Evolutionary conservation across 2,113 vertebrate genomes (phyloP), one percentile per base, ranked within the genome.

Genomic region (Pluvialis apricaria): DNA sequence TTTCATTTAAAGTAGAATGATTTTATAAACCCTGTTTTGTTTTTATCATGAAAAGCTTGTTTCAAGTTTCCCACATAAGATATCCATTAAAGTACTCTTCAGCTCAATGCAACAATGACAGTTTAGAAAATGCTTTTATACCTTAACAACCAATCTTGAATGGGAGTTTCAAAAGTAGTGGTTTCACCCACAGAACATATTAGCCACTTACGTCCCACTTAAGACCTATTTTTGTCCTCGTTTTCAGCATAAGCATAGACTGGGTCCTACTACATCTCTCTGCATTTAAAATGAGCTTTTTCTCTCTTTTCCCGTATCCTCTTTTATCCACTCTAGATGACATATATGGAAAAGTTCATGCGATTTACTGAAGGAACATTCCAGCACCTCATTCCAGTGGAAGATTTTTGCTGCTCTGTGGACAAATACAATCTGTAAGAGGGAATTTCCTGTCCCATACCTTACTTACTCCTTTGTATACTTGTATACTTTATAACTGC

Each of bases 41-140:
- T 97, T 94, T 68, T 82, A 82, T 34, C 12, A 34, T 29, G 20
- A 89, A 92, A 86, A 79, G 24, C 38, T 89, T 87, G 60, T 55
- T 86, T 94, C 77, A 89, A 34, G 45, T 94, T 88, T 82, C 51
- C 47, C n/a, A 72, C 44, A 61, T 71, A 72, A 94, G 64, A 75
- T 95, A 82, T 24, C 86, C 54, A 82, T 87, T 92, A 88, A 86
- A 92, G 55, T 68, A 85, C 49, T 82, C 65, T 84, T 89, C 52
- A 89, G 81, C 47, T 85, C 73, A 54, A 52, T 82, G 34, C 57
- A 91, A 91, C 83, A 92, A 82, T 71, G 80, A 92, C 51, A 87
- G 81, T 89, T 96, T 65, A 89, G 84, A 91, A 94, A 94, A 90
- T 58, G 49, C 36, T 79, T 92, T 93, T 90, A 76, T 90, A 88